These are phyloP conservation scores for Resseliella maxima DNA, from an alignment of 2,888 invertebrate species.

Conservation along the genomic window DNA sequence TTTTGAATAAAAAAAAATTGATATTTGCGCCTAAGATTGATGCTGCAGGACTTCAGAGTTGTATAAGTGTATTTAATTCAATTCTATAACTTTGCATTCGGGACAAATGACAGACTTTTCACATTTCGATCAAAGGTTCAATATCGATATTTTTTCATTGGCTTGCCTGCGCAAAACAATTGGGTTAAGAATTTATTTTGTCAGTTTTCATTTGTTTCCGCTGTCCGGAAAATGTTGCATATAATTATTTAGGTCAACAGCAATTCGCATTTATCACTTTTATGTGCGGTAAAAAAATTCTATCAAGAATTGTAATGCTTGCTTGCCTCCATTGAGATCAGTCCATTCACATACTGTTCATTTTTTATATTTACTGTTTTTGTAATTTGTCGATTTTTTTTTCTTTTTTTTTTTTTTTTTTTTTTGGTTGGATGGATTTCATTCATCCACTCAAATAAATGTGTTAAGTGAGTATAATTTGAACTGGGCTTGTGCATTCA, in stretches of 20 bases:
- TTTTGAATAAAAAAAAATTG: too few species aligned
- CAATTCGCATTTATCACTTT: slow-evolving; percentile 32
- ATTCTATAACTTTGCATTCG: too few species aligned
- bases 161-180: too few species aligned
- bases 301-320: background rate
- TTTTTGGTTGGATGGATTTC: background rate
- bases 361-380: background rate
- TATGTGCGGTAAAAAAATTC: background rate
- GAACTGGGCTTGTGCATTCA: background rate
- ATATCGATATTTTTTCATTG: background rate
- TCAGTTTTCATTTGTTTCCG: background rate
- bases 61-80: too few species aligned
- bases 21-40: too few species aligned
- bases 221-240: background rate
- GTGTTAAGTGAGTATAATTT: slow-evolving; percentile 10
- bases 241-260: slow-evolving; percentile 16
- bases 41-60: too few species aligned
- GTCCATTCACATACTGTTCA: background rate
- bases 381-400: background rate
- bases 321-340: background rate
- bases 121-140: background rate
- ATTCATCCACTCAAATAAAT: slow-evolving; percentile 34
- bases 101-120: too few species aligned
- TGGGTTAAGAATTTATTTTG: too few species aligned
- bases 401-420: background rate